Base-by-base conservation (phyloP, 2,797 vertebrate species). In the Zenarchopterus dispar region DNA sequence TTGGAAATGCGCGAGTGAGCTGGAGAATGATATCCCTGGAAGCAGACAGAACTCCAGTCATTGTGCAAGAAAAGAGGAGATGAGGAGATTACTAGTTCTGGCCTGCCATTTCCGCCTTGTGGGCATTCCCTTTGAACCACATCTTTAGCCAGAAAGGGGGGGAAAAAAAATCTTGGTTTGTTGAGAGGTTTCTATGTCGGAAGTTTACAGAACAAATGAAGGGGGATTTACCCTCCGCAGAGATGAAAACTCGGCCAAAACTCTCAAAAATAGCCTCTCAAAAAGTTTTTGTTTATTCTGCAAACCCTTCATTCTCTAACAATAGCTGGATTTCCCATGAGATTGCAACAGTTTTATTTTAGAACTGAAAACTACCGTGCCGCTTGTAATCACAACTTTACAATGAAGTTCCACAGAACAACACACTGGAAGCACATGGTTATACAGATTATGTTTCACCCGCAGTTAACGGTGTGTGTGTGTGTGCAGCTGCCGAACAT, bases 31-130 rank as follows among this genome's bases (percentile, higher is more conserved):
- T 1, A 48, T 66, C 74, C 56, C 31, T 41, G 24, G 44, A 70
- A 39, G 70, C 28, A 33, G 60, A 15, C 36, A 39, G 36, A 39
- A 39, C 13, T 39, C 11, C 36, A 39, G 36, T 39, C 36, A 39
- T 15, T 15, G 73, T 61, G 66, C 46, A 67, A 60, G 67, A 76
- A 67, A 24, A 46, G 47, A 59, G 72, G 56, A 52, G 31, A 43
- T 26, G 60, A 17, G 33, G 57, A 66, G 78, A 87, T 89, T 81
- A 81, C 79, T 44, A 56, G n/a, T 4, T 16, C 62, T 28, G 57
- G 55, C 66, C 78, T 63, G 77, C 73, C 59, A 77, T 85, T 90
- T 91, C 89, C 88, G 81, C 77, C 48, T 44, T 82, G 86, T 39
- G 90, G 87, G 84, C 26, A 44, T 64, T 76, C 45, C 60, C 61